A percentile compares a stretch with the other conserved stretches of the same genome.
Conservation (phyloP, 2,113 vertebrate species). For the Amia ocellicauda region DNA sequence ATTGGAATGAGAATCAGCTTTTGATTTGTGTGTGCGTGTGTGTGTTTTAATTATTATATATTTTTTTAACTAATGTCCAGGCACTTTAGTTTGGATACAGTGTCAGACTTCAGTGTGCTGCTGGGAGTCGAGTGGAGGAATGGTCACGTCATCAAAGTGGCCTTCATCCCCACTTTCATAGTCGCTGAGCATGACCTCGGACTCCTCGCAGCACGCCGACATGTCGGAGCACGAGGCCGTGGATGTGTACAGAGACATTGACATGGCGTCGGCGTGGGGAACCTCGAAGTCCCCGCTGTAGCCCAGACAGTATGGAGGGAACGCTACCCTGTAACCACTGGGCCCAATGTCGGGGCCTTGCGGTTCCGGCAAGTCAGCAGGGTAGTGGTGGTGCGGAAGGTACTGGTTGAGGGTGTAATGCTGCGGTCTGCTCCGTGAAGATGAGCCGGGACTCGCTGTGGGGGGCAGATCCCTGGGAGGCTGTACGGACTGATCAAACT, state of each 20-base stretch:
- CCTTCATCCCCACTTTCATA: constrained; percentile 91
- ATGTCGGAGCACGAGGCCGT: constrained; percentile 95
- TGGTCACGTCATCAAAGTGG: constrained; percentile 77
- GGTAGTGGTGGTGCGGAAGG: constrained; percentile 81
- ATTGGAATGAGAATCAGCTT: constrained; percentile 28
- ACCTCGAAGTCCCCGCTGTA: constrained; percentile 78
- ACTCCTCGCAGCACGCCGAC: constrained; percentile 93
- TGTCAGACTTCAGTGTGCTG: constrained; percentile 97
- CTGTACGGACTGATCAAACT: constrained; percentile 83
- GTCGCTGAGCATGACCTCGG: constrained; percentile 94
- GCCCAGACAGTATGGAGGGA: constrained; percentile 64
- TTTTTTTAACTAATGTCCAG: constrained; percentile 68
- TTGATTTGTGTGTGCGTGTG: constrained; percentile 34
- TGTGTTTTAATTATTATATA: too few relatives aligned
- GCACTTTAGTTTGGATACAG: constrained; percentile 88
- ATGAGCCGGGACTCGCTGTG: constrained; percentile 60
- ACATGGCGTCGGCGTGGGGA: constrained; percentile 77
- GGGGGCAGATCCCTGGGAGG: constrained; percentile 69
- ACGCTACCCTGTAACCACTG: constrained; percentile 68
- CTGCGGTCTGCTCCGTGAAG: constrained; percentile 68
- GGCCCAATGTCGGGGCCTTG: constrained; percentile 53
- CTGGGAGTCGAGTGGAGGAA: constrained; percentile 83
- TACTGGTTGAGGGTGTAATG: constrained; percentile 88
- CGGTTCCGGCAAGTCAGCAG: constrained; percentile 71
- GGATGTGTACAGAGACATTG: constrained; percentile 85